Evolutionary conservation across 1,140 invertebrate species (phyloP).

Genomic region (Drosophila sturtevanti): DNA sequence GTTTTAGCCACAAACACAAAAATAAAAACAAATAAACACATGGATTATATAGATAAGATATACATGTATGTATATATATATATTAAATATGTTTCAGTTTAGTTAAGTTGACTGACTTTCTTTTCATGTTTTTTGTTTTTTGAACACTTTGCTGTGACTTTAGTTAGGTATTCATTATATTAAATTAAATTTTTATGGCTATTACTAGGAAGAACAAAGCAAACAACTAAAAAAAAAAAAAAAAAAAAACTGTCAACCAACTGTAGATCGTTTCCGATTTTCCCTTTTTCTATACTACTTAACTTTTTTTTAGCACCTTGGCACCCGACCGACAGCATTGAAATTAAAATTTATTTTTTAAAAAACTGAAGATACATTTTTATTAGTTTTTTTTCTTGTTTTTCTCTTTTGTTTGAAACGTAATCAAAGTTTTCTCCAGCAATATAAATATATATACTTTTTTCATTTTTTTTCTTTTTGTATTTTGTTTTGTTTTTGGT

Average conservation of each 20-base stretch:
- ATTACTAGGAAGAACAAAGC: slow-evolving; percentile 41
- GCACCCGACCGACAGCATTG: slow-evolving; percentile 7
- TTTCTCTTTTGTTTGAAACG: slow-evolving; percentile 42
- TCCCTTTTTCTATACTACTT: slow-evolving; percentile 40
- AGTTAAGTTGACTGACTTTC: slow-evolving; percentile 55
- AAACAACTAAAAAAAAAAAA: neutral
- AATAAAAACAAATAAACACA: neutral
- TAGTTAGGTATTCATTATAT: slow-evolving; percentile 42
- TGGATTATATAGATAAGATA: neutral
- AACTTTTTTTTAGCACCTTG: slow-evolving; percentile 56
- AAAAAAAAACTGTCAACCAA: slow-evolving; percentile 10
- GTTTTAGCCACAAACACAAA: neutral
- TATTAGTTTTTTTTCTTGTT: slow-evolving; percentile 46
- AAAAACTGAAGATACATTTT: slow-evolving; percentile 37
- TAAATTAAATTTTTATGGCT: slow-evolving; percentile 32
- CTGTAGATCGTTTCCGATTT: neutral
- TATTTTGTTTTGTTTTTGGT: too few relatives aligned
- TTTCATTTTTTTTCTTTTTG: slow-evolving; percentile 39
- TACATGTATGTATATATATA: neutral
- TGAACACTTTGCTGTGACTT: slow-evolving; percentile 76
- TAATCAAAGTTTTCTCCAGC: slow-evolving; percentile 55
- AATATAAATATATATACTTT: slow-evolving; percentile 38
- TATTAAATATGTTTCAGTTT: slow-evolving; percentile 39
- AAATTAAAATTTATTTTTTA: neutral
- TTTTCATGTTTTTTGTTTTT: slow-evolving; percentile 25